Base-by-base conservation (phyloP, 2,113 vertebrate genomes). In the Albula glossodonta region DNA sequence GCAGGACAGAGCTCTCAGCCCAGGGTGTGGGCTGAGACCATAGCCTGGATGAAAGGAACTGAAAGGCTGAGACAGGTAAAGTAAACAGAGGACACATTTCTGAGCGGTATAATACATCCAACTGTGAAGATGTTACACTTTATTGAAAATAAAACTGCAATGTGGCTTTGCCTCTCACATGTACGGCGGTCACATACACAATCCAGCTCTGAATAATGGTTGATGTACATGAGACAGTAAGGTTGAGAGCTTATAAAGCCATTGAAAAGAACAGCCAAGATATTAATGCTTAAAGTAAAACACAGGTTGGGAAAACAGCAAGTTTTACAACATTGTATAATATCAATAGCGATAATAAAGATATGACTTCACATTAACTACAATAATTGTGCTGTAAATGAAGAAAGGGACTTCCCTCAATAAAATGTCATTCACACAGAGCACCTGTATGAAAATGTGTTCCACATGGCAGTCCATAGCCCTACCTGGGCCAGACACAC, bases 81-180 rank as follows among this genome's bases (percentile, higher is more conserved):
- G 70, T 25, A 74, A 74, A 74, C 5, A 31, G n/a, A 74, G 22
- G 9, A 31, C n/a, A 74, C 63, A 56, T 56, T 70, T 70, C n/a
- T 25, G 15, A 60, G 25, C 60, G 25, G 7, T 48, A 49, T 79
- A 78, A 56, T 53, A 60, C 77, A 84, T 78, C 52, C 52, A 80
- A 53, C 51, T 57, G 31, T 49, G 56, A 79, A 19, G 25, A 31
- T 10, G 52, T 85, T 41, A 31, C 52, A 60, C 77, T 85, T 85
- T 85, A 85, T 79, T 85, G 52, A 70, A 31, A 79, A 79, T 53
- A 51, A 74, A 22, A 79, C 17, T 48, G 31, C 17, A 85, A 48
- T 19, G 17, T 80, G 77, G 70, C 77, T 12, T 15, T 49, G 12
- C 19, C 77, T 50, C 41, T 74, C 70, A 74, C 31, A 53, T 13